Base-by-base conservation (phyloP, 1,140 invertebrate genomes). In the Drosophila elegans region DNA sequence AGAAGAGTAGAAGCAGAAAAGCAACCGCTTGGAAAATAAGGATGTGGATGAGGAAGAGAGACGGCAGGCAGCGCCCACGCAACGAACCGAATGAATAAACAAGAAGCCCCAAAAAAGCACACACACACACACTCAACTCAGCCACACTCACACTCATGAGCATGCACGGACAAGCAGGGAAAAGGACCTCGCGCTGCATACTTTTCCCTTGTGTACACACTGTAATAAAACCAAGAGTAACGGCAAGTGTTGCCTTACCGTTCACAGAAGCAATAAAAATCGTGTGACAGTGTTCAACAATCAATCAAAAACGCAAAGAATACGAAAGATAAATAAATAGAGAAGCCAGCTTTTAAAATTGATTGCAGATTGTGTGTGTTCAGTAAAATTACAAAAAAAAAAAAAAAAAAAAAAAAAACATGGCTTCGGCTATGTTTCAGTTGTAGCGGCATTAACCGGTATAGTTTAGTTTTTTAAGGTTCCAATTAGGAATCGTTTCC, bases 381-480 rank as follows among this genome's bases (percentile, higher is more conserved):
- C 45, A 66, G 45, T 44, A 68, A 25, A 39, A 29, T 44, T 4
- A 42, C 11, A 29, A 29, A 27, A 46, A 45, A 3, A 42, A 16
- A 29, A 29, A 27, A 46, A 45, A 16, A 1, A 38, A 45, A 36
- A 29, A 29, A 46, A 38, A 29, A 39, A 48, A 44, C 41, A 21
- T 63, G 32, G 63, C 64, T 68, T 61, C 44, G 59, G 44, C 38
- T 44, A 64, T 64, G 25, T 64, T 66, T 32, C 16, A 66, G 41
- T 68, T 64, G 60, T 67, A 67, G 64, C 45, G 45, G 60, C 64
- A 67, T 67, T 67, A 67, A 68, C 52, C 64, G 64, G 64, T 66
- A 49, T 68, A 71, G 46, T 45, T 72, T 73, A 73, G 69, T 60
- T 71, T 46, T 69, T 72, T 52, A 73, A 72, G 69, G 69, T 66